Evolutionary conservation across 2,888 invertebrate genomes (phyloP).

Genomic region (Gerris lacustris): DNA sequence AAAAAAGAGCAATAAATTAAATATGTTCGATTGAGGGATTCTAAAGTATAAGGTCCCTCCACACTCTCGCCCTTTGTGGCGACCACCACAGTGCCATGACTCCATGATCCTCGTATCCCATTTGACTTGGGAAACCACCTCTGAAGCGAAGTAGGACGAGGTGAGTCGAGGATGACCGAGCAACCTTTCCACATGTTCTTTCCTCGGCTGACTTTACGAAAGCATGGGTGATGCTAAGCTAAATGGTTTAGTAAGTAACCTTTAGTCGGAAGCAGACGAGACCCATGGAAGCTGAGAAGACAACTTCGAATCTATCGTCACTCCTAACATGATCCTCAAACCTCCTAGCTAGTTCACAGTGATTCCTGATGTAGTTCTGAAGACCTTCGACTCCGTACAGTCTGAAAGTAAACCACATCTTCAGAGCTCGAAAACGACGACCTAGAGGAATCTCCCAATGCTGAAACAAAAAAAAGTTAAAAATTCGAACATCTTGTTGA

Average conservation of each 20-base stretch:
- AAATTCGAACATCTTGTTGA: background rate
- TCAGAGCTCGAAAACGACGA: slow-evolving; percentile 74
- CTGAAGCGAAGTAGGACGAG: too few species aligned
- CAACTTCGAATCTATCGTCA: slow-evolving; percentile 69
- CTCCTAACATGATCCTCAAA: slow-evolving; percentile 58
- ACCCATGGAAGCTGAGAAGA: slow-evolving; percentile 59
- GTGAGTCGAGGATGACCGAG: too few species aligned
- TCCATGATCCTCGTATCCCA: too few species aligned
- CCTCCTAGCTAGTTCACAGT: slow-evolving; percentile 59
- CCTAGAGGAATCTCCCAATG: slow-evolving; percentile 82
- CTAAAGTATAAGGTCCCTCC: too few species aligned
- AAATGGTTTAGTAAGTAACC: slow-evolving; percentile 35
- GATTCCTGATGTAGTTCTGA: slow-evolving; percentile 61
- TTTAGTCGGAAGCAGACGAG: slow-evolving; percentile 81
- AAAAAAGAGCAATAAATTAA: too few species aligned
- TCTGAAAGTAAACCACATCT: slow-evolving; percentile 86
- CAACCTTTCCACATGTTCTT: too few species aligned
- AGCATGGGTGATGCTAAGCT: too few species aligned
- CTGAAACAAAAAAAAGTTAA: slow-evolving; percentile 40
- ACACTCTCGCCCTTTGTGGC: too few species aligned
- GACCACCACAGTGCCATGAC: too few species aligned
- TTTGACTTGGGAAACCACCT: too few species aligned
- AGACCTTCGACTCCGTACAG: slow-evolving; percentile 70
- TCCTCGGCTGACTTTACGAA: too few species aligned
- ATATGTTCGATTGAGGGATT: too few species aligned